These are phyloP conservation scores for Lissocephala sabroskyi DNA, from an alignment of 2,888 invertebrate species.

Conservation along the genomic window DNA sequence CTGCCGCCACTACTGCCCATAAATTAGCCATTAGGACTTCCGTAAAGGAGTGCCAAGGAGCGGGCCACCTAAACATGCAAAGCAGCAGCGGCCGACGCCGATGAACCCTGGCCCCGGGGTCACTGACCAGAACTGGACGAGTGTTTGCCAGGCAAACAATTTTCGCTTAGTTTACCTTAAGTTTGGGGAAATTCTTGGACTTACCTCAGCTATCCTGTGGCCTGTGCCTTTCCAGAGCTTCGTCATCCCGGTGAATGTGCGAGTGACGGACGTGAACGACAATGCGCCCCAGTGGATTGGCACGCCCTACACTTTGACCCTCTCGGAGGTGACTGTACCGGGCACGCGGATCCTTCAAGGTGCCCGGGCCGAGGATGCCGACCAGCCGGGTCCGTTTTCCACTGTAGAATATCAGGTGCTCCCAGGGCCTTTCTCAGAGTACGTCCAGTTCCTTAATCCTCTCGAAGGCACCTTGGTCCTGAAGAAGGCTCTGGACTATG, in stretches of 20 bases:
- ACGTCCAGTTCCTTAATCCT: conserved; percentile 87
- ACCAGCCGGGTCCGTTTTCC: conserved; percentile 91
- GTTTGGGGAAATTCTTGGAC: neutral
- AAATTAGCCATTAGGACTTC: conserved; percentile 66
- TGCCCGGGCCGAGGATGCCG: conserved; percentile 85
- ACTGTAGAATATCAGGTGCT: conserved; percentile 87
- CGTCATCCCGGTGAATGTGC: conserved; percentile 72
- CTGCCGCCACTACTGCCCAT: conserved; percentile 51
- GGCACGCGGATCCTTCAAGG: conserved; percentile 84
- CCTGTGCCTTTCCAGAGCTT: conserved; percentile 60
- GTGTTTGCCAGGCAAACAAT: conserved; percentile 12
- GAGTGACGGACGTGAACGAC: conserved; percentile 93
- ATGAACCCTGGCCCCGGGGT: conserved; percentile 51
- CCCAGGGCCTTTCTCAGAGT: conserved; percentile 85
- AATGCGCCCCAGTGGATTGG: conserved; percentile 88
- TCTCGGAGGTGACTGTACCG: conserved; percentile 85
- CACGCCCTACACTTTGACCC: conserved; percentile 85
- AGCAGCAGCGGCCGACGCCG: conserved; percentile 41
- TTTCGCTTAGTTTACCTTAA: conserved; percentile 1
- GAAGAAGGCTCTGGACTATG: conserved; percentile 86
- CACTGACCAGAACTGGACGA: conserved; percentile 49
- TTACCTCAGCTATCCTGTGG: conserved; percentile 5
- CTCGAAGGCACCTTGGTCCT: conserved; percentile 88
- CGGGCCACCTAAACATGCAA: conserved; percentile 41
- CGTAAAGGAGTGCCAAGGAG: conserved; percentile 19